Evolutionary conservation across 2,113 vertebrate species (phyloP), one percentile per base, ranked within the genome.

Genomic region (Origma solitaria): DNA sequence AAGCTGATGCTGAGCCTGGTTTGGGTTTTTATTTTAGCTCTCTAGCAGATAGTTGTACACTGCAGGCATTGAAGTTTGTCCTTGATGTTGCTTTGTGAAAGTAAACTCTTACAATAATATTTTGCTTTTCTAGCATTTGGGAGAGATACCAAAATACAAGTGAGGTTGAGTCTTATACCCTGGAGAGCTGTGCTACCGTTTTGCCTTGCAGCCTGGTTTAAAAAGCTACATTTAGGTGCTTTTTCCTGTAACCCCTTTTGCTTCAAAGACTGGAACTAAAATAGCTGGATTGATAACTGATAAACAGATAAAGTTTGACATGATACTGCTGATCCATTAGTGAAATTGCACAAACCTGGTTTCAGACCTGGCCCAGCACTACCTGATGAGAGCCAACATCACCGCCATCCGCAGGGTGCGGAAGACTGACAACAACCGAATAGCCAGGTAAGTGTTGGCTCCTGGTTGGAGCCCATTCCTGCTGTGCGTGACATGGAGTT

Each of bases 391-490:
- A 96, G 99, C 99, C 37, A 99, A 99, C 94, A 98, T 99, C 94
- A 99, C 98, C 0, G 99, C 99, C 5, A 99, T 99, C 94, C 99
- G 99, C 64, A 98, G 99, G 2, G 98, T 99, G 54, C 97, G 99
- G 60, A 99, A 99, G 97, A 99, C 99, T 0, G 99, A 99, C 98
- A 99, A 99, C 97, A 99, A 99, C 97, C 97, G 99, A 37, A 99
- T 99, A 8, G 99, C 99, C 64, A 98, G 99, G 99, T 99, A 35
- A 94, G 33, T 1, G 2, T 25, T 5, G 12, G 4, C 37, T 51
- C 31, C 28, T 75, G 8, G 5, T 27, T 6, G 44, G 21, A 31
- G 28, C 51, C 22, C 1, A 0, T 35, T 44, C 30, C 8, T 12
- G 4, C 20, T 28, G 11, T 10, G 33, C 4, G 0, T 4, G 17